Evolutionary conservation across 2,113 vertebrate genomes (phyloP).

Genomic region (Elgaria multicarinata): DNA sequence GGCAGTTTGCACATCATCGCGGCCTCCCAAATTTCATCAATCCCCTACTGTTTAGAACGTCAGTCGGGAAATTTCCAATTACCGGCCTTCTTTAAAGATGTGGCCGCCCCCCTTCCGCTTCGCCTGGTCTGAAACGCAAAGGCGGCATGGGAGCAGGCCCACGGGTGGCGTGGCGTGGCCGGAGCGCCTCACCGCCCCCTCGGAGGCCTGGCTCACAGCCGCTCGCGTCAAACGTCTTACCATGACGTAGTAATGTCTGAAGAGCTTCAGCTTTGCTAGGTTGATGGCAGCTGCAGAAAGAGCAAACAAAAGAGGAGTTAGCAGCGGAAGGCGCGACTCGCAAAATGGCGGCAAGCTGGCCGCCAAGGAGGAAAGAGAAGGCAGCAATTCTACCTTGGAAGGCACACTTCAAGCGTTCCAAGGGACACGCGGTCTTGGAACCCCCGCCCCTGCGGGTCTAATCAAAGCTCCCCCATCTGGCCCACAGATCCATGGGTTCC

Average conservation of each 20-base stretch:
- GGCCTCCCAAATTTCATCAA: too few relatives aligned
- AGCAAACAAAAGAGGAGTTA: constrained; percentile 55
- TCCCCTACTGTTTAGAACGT: neutral
- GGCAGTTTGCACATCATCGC: too few relatives aligned
- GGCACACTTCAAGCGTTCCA: too few relatives aligned
- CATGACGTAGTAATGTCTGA: constrained; percentile 91
- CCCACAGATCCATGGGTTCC: too few relatives aligned
- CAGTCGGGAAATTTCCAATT: neutral
- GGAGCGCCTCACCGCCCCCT: neutral
- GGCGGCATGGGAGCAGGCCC: neutral
- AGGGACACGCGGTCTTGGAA: too few relatives aligned
- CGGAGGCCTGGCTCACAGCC: neutral
- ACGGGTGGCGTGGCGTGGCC: neutral
- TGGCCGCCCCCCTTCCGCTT: neutral
- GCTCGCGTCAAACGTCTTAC: constrained; percentile 70
- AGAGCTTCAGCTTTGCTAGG: constrained; percentile 89
- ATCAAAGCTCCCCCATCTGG: too few relatives aligned
- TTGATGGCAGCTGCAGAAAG: constrained; percentile 85
- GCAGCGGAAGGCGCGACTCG: neutral
- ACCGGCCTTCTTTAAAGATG: neutral
- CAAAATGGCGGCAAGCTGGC: too few relatives aligned
- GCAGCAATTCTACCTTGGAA: neutral
- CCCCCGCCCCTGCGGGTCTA: too few relatives aligned
- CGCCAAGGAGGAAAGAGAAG: neutral
- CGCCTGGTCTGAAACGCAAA: neutral